Base-by-base conservation (phyloP, 1,140 invertebrate species). In the Drosophila sulfurigaster region DNA sequence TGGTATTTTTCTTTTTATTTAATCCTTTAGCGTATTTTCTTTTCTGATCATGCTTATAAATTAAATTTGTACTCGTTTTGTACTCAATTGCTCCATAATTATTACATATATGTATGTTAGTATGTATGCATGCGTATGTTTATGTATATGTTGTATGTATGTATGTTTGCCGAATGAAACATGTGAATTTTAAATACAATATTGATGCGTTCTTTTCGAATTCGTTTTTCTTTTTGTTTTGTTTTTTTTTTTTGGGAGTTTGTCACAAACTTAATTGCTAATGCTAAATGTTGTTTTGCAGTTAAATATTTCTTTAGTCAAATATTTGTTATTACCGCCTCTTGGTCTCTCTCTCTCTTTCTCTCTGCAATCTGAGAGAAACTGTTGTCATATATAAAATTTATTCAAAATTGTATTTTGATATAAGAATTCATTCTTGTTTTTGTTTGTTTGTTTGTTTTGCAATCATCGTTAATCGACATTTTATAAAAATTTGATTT, bases 21-120 rank as follows among this genome's bases (percentile, higher is more conserved):
- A 41, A 11, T 68, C 20, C 41, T 35, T 51, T 25, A 16, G 41
- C 43, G 28, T 66, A 46, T 41, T 62, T 65, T 5, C n/a, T 41
- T 52, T 45, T 58, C 41, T 67, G 54, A 64, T 64, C 5, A 52
- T 77, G 66, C 85, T 89, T 89, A 89, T 43, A 67, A 74, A 63
- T 85, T 81, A 81, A 89, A 89, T 89, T 89, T 89, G 85, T 89
- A 89, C 85, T 89, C 78, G 75, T 89, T 89, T 89, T 89, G 85
- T 89, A 89, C 85, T 89, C 85, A 89, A 89, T 89, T 89, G 85
- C 85, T 89, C 85, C 85, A 89, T 89, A 89, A 89, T 81, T 89
- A 89, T 85, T 81, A 89, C 85, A 88, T 82, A 82, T 80, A 43
- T 54, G 46, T 45, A 80, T 80, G 69, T 77, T 52, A 66, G 54